Evolutionary conservation across 2,888 invertebrate species (phyloP), one percentile per base, ranked within the genome.

Genomic region (Liopterus haemorrhoidalis): DNA sequence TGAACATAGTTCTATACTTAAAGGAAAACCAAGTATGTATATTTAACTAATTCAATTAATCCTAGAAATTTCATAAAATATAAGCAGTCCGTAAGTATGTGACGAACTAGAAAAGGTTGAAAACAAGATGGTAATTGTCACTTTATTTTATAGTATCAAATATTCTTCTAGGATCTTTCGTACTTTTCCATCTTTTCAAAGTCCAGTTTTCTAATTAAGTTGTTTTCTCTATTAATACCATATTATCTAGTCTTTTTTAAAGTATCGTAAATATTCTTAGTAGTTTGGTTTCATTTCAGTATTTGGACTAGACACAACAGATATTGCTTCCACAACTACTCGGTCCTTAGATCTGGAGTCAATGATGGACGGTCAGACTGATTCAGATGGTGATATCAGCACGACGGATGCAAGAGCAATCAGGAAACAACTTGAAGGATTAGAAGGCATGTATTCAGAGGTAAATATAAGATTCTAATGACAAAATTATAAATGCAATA

Each of bases 371-470:
- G 81, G 77, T 12, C 74, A 80, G 41, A 69, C 65, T 32, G 70
- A 70, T 54, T 81, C 84, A 1, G 87, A 87, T 63, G 83, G 82
- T 38, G 83, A 84, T 60, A 74, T 84, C 9, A 83, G 85, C 25
- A 82, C 82, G 0, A 79, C 81, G 2, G 86, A 87, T 62, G 83
- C 85, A 2, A 72, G 84, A 54, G 82, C 85, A 21, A 87, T 89
- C 51, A 71, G 87, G 16, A 78, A 85, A 49, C 90, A 90, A 62
- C 70, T 90, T 22, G 80, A 88, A 59, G 87, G 88, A 0, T 70
- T 90, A 3, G 89, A 90, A 71, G 82, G 78, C 55, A 90, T 89
- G 89, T 90, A 90, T 62, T 84, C 84, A 0, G 88, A 89, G 71
- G 90, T 87, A 59, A 56, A 20, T 37, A 33, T n/a, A 8, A 15